phyloP scores from a whole-genome alignment of 2,113 vertebrate species.

The Asarcornis scutulata region DNA sequence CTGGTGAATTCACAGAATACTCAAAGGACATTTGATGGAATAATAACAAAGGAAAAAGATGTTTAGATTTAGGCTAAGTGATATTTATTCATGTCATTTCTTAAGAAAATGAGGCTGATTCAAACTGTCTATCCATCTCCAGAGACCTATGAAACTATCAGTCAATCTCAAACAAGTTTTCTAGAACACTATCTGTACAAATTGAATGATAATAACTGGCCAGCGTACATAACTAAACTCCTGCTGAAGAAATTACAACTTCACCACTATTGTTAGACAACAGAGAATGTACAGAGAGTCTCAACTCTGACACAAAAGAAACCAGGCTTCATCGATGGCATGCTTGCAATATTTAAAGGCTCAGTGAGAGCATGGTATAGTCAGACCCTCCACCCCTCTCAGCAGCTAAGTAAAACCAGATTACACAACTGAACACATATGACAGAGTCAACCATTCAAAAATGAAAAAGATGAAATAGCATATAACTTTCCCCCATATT shows the following conservation, averaged over 20 bases:
- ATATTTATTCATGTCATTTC: background rate
- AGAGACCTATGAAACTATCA: background rate
- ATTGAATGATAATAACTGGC: background rate
- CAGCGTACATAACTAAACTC: background rate
- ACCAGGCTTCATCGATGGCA: background rate
- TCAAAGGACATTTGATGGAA: background rate
- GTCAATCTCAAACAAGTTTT: background rate
- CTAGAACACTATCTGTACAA: background rate
- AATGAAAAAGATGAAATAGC: background rate
- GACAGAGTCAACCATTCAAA: background rate
- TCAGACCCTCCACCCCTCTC: background rate
- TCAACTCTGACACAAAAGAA: background rate
- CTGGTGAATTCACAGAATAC: background rate
- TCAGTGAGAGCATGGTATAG: background rate
- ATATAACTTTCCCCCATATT: background rate
- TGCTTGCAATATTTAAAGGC: background rate
- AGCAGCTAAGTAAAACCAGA: background rate
- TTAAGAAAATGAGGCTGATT: background rate
- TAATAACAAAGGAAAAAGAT: background rate
- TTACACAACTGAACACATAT: background rate
- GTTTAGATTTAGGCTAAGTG: background rate
- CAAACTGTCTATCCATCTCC: background rate
- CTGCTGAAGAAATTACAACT: background rate
- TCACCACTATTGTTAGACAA: background rate
- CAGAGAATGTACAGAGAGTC: background rate